These are phyloP conservation scores for Mythimna pallens DNA, from an alignment of 2,888 invertebrate species.

Conservation along the genomic window DNA sequence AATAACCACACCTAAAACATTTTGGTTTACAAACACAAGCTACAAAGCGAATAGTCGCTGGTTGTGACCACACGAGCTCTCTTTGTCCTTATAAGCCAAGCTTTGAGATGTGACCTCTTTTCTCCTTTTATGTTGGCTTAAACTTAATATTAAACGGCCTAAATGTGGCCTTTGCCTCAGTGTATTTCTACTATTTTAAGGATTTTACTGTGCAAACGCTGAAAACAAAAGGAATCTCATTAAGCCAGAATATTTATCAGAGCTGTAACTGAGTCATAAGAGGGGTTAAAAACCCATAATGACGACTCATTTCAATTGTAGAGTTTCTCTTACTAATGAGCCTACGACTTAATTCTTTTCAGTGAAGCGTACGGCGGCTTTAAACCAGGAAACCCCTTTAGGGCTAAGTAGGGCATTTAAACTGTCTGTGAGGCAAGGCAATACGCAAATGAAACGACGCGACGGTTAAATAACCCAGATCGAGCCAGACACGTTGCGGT, in stretches of 20 bases:
- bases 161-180: neutral
- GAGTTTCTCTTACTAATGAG: conserved; percentile 48
- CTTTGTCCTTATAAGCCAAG: conserved; percentile 44
- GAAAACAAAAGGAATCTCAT: neutral
- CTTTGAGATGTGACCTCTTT: conserved; percentile 33
- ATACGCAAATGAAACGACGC: conserved; percentile 22
- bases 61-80: conserved; percentile 24
- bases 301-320: conserved; percentile 33
- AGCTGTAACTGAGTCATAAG: neutral
- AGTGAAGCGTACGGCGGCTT: conserved; percentile 24
- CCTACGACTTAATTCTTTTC: conserved; percentile 35
- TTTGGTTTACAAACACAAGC: conserved; percentile 26
- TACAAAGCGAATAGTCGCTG: conserved; percentile 33
- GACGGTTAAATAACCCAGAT: conserved; percentile 14
- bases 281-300: conserved; percentile 16
- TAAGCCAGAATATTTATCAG: neutral
- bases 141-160: conserved; percentile 22
- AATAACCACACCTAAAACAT: conserved; percentile 7
- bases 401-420: conserved; percentile 35
- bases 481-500: conserved; percentile 8
- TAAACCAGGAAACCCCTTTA: conserved; percentile 43
- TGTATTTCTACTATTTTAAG: neutral
- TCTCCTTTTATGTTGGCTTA: conserved; percentile 13
- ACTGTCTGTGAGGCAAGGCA: conserved; percentile 21
- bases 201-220: neutral